These are phyloP conservation scores for Mionectes macconnelli DNA, from an alignment of 2,113 vertebrate genomes.

Conservation along the genomic window DNA sequence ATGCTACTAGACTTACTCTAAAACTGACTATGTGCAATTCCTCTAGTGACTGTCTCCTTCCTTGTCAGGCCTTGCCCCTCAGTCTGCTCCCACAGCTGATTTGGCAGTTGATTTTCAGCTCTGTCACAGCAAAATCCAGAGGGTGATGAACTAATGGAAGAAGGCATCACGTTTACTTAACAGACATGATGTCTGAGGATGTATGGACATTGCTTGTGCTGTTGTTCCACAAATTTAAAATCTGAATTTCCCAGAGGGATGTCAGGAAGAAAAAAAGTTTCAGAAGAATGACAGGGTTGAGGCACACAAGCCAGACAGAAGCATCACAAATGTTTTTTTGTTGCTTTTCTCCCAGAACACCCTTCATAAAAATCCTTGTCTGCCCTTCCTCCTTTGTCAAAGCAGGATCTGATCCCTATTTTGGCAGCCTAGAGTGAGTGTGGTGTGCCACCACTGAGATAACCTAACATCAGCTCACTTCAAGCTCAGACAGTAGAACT, in stretches of 20 bases:
- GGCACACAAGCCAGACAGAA: neutral
- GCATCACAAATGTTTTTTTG: neutral
- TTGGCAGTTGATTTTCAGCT: neutral
- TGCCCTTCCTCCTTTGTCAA: neutral
- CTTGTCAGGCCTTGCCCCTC: accelerated
- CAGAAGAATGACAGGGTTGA: neutral
- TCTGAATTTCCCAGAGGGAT: neutral
- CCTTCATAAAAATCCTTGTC: neutral
- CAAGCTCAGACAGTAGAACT: neutral
- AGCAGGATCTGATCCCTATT: neutral
- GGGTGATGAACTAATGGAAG: neutral
- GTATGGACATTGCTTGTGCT: neutral
- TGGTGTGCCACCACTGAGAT: neutral
- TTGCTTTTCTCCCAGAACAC: neutral
- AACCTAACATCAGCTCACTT: neutral
- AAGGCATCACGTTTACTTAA: neutral
- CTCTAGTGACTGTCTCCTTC: neutral
- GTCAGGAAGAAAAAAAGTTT: neutral
- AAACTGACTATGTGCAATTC: neutral
- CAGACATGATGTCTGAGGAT: neutral
- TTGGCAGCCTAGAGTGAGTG: neutral
- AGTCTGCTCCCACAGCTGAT: neutral
- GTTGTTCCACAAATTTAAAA: neutral
- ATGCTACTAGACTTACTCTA: neutral
- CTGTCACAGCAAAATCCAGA: neutral